Conservation (phyloP, 2,113 vertebrate species). For the Urocitellus parryii region DNA sequence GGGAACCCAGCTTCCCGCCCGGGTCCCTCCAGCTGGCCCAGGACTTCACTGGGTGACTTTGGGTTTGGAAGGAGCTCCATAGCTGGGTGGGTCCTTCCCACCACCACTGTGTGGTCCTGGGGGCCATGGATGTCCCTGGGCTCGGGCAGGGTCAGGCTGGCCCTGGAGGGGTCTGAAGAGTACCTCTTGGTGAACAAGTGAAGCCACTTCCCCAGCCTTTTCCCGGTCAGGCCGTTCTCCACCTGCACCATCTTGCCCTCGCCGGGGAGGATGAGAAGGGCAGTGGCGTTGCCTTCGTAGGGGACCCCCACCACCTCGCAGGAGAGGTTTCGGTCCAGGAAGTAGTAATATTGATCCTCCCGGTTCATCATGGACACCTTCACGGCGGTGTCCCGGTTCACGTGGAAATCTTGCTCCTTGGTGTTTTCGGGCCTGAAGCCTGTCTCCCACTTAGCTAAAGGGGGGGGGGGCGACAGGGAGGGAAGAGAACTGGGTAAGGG, state of each 20-base stretch:
- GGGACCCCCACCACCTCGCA: slow-evolving; percentile 89
- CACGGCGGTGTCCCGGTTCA: slow-evolving; percentile 67
- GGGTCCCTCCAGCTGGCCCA: neutral
- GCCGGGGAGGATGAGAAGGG: slow-evolving; percentile 91
- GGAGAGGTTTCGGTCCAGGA: slow-evolving; percentile 84
- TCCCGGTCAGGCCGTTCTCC: slow-evolving; percentile 84
- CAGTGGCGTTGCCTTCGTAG: slow-evolving; percentile 90
- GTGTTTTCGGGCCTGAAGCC: slow-evolving; percentile 74
- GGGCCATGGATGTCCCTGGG: neutral
- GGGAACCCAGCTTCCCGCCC: neutral
- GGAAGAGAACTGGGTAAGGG: neutral
- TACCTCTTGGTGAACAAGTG: slow-evolving; percentile 78
- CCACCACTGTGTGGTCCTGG: rapidly evolving
- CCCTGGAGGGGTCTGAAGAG: rapidly evolving
- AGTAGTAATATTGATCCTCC: neutral
- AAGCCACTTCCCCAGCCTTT: slow-evolving; percentile 81
- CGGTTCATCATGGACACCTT: slow-evolving; percentile 85
- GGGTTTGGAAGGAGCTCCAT: neutral
- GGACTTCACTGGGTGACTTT: neutral
- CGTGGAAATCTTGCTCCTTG: slow-evolving; percentile 76
- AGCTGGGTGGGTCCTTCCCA: neutral
- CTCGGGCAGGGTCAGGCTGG: too few relatives aligned
- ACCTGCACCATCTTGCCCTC: slow-evolving; percentile 89
- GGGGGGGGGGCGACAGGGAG: neutral
- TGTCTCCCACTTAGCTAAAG: slow-evolving; percentile 83